phyloP scores from a whole-genome alignment of 2,888 invertebrate genomes.

The Eupithecia exiguata region DNA sequence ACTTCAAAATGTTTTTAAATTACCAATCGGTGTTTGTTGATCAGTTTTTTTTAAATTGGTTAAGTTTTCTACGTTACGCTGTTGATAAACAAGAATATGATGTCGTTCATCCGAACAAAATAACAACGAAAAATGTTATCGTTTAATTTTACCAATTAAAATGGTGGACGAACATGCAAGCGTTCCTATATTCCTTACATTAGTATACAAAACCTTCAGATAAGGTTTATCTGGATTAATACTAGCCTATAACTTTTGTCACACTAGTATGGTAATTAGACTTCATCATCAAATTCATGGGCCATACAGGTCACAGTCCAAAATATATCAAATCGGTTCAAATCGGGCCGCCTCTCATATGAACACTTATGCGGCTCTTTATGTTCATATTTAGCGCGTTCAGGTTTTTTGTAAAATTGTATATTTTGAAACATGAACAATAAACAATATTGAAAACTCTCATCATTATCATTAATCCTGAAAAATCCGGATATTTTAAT shows the following conservation, averaged over 20 bases:
- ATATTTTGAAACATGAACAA: no score
- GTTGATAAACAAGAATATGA: not conserved
- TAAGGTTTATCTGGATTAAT: no score
- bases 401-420: not conserved
- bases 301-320: not conserved
- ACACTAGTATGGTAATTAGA: not conserved
- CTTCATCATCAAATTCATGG: not conserved
- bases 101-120: not conserved
- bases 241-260: not conserved
- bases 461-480: no score
- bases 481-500: not conserved
- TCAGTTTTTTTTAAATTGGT: conserved; percentile 5
- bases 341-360: not conserved
- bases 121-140: not conserved
- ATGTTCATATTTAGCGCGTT: not conserved
- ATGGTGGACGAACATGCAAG: not conserved
- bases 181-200: not conserved
- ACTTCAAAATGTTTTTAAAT: conserved; percentile 21
- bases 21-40: conserved; percentile 14
- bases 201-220: not conserved
- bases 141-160: not conserved
- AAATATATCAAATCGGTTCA: not conserved
- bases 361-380: not conserved
- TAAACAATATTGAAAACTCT: not conserved
- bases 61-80: not conserved